Base-by-base conservation (phyloP, 2,888 invertebrate genomes). In the Crocallis elinguaria region DNA sequence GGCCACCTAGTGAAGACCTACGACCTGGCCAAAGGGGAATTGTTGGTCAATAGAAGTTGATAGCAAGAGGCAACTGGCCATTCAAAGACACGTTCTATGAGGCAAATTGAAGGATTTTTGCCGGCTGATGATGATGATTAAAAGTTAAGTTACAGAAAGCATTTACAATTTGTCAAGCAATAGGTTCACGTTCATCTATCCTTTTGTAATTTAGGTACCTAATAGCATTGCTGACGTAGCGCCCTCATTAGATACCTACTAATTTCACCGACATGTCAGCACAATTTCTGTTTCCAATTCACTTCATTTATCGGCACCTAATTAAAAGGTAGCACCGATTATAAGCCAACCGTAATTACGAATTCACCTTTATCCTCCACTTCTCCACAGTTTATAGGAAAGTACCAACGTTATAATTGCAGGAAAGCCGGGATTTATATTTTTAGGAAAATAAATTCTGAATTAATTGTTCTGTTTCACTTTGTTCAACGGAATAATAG, bases 391-490 rank as follows among this genome's bases (percentile, higher is more conserved):
- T 49, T 57, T 43, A 49, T 46, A 35, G 49, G 39, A 32, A 13
- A 46, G 32, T 45, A 38, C 41, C 41, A 12, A 48, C 46, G 30
- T 41, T 48, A 52, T 57, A 52, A 57, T 57, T 49, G 44, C 49
- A 39, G 37, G 41, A 41, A 45, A 37, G 37, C 57, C 30, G 45
- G 32, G 17, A 48, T 41, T 51, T 57, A 57, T 50, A 50, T 50
- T 50, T 53, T 50, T 50, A 48, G 9, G 36, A 50, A 58, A 46
- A 50, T 58, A 53, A 52, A 48, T 48, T 48, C 45, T 21, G 49
- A 49, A 55, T 48, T 53, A 48, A 53, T 53, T 53, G 44, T 46
- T 42, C 45, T 46, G 42, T 55, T 55, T 55, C 55, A 55, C 46
- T 55, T 55, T 55, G 49, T 55, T 41, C 49, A 45, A 50, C 49